Evolutionary conservation across 2,113 vertebrate genomes (phyloP).

Genomic region (Piaya cayana): DNA sequence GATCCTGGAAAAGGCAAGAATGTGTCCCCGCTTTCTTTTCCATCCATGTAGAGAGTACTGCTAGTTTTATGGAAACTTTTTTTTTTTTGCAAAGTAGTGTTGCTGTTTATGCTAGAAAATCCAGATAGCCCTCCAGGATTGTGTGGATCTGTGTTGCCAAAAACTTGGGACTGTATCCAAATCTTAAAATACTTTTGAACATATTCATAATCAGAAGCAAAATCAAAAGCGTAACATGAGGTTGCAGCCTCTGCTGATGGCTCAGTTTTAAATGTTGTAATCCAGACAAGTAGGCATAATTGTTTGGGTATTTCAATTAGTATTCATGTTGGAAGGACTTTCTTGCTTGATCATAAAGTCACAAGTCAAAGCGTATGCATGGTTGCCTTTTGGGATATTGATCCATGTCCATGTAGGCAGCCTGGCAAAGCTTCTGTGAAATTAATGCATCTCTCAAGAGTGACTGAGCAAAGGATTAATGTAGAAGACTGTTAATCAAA

Average conservation of each 20-base stretch:
- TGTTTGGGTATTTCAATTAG: background rate
- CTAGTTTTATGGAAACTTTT: background rate
- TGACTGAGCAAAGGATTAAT: slow-evolving; percentile 62
- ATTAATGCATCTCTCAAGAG: slow-evolving; percentile 65
- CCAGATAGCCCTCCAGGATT: background rate
- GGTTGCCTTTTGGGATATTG: slow-evolving; percentile 45
- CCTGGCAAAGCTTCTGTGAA: slow-evolving; percentile 62
- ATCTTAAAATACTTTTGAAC: background rate
- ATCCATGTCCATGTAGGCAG: slow-evolving; percentile 43
- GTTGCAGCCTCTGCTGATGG: background rate
- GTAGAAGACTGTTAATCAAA: slow-evolving; percentile 64
- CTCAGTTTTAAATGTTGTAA: background rate
- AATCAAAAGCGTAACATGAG: background rate
- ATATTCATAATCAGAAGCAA: background rate
- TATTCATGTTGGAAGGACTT: slow-evolving; percentile 3
- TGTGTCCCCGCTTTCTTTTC: background rate
- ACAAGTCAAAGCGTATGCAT: slow-evolving; percentile 32
- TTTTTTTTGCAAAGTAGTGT: background rate
- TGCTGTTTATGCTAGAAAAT: background rate
- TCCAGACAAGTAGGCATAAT: background rate
- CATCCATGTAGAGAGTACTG: background rate
- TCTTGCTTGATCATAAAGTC: slow-evolving; percentile 39
- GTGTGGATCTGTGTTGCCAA: background rate
- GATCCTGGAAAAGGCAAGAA: background rate
- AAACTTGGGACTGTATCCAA: background rate